These are phyloP conservation scores for Balaenoptera acutorostrata DNA, from an alignment of 2,113 vertebrate genomes.

Conservation along the genomic window DNA sequence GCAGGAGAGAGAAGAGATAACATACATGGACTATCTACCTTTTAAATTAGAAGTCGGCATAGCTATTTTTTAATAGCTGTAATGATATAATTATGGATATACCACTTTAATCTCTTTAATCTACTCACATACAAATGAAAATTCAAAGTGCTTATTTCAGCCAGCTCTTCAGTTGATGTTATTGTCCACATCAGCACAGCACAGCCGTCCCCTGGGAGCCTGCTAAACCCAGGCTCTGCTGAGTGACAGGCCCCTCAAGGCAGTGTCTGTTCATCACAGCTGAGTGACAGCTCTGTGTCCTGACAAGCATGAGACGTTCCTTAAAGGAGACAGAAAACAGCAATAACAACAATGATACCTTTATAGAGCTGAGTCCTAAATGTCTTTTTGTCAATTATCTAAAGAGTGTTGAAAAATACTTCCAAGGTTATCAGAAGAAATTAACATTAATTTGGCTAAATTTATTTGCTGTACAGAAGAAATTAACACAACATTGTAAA, in stretches of 20 bases:
- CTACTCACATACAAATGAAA: background rate
- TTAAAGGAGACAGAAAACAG: background rate
- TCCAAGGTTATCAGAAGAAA: background rate
- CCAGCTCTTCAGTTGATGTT: background rate
- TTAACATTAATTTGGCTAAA: background rate
- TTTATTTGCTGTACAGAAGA: background rate
- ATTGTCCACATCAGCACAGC: background rate
- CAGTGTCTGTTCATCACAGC: background rate
- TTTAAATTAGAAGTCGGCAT: constrained; percentile 32
- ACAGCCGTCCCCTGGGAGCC: background rate
- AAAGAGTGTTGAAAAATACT: background rate
- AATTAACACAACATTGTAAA: background rate
- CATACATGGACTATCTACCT: background rate
- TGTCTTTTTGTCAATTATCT: background rate
- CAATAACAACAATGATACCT: background rate
- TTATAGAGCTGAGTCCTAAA: background rate
- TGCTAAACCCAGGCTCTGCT: background rate
- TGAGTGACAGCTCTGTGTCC: background rate
- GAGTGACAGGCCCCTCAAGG: background rate
- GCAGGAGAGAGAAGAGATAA: background rate
- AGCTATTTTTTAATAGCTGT: background rate
- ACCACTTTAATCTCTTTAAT: background rate
- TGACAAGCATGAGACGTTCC: background rate
- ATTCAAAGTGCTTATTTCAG: background rate
- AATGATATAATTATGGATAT: constrained; percentile 8